A percentile compares a stretch with the other conserved stretches of the same genome.
Evolutionary conservation across 2,113 vertebrate species (phyloP).

Genomic region (Himantopus leucocephalus): DNA sequence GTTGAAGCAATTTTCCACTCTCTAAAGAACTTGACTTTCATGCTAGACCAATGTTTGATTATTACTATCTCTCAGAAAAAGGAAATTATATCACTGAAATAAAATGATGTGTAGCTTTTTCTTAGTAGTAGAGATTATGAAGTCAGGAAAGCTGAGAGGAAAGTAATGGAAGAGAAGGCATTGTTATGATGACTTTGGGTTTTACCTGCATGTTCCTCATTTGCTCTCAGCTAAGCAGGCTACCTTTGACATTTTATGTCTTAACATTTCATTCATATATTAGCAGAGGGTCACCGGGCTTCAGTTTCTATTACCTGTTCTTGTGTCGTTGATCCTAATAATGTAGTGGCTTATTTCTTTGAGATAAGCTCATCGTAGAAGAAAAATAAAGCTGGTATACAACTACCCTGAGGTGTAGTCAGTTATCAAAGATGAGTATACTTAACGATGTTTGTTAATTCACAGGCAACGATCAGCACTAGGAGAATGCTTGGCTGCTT

Average conservation of each 20-base stretch:
- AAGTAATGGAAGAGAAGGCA: not conserved
- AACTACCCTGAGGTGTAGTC: not conserved
- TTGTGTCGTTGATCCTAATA: not conserved
- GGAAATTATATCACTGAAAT: not conserved
- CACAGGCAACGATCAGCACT: slow-evolving; percentile 89
- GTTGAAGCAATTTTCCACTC: not conserved
- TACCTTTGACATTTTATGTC: not conserved
- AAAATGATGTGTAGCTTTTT: not conserved
- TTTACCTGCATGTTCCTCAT: not conserved
- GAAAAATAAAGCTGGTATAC: not conserved
- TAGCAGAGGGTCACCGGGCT: not conserved
- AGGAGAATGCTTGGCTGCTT: slow-evolving; percentile 92
- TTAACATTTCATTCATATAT: not conserved
- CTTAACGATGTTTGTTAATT: not conserved
- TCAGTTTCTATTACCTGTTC: not conserved
- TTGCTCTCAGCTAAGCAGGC: not conserved
- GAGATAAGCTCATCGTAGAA: not conserved
- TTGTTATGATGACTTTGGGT: not conserved
- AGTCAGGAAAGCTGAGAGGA: not conserved
- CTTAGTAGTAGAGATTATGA: not conserved
- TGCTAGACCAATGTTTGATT: not conserved
- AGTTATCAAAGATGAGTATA: not conserved
- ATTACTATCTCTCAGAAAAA: not conserved
- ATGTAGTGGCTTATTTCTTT: not conserved
- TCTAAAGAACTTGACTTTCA: not conserved